Base-by-base conservation (phyloP, 2,888 invertebrate genomes). In the Drosophila gaucha region DNA sequence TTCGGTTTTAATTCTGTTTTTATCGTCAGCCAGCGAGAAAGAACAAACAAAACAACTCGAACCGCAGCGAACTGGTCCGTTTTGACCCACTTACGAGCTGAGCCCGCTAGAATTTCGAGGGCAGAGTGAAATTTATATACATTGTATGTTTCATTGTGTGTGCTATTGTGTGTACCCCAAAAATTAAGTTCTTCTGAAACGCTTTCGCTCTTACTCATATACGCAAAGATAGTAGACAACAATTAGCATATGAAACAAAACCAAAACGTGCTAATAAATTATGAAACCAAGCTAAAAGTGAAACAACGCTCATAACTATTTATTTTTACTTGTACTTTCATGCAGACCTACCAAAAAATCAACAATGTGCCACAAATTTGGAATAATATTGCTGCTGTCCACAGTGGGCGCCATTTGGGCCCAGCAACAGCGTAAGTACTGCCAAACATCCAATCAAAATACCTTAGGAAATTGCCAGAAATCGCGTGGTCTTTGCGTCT, bases 391-490 rank as follows among this genome's bases (percentile, higher is more conserved):
- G 54, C 57, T 90, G 33, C 47, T 84, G 47, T 57, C 79, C 39
- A 47, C 78, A 35, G 28, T 87, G 55, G 77, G 77, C 58, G 59
- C 68, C 35, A 69, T 70, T 64, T 77, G 75, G 63, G 87, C 80
- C 49, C 86, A 82, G 55, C 76, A 83, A 67, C 89, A 90, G 66
- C 89, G 90, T 90, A 83, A 90, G 90, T 90, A 74, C 6, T 33
- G 20, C 46, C 41, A 39, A 56, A 49, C 31, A 43, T 9, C 36
- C 12, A 31, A 22, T 5, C 22, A 26, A 2, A 38, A 60, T 41
- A 47, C 24, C 33, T 24, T 26, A 31, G 33, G 6, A 62, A 36
- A 16, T 9, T 24, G 26, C 22, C 46, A 57, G 39, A 33, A 43
- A 49, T 36, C 9, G 31, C 14, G n/a, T 6, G n/a, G 14, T 10